Conservation (phyloP, 2,797 vertebrate species). For the Fratercula arctica region DNA sequence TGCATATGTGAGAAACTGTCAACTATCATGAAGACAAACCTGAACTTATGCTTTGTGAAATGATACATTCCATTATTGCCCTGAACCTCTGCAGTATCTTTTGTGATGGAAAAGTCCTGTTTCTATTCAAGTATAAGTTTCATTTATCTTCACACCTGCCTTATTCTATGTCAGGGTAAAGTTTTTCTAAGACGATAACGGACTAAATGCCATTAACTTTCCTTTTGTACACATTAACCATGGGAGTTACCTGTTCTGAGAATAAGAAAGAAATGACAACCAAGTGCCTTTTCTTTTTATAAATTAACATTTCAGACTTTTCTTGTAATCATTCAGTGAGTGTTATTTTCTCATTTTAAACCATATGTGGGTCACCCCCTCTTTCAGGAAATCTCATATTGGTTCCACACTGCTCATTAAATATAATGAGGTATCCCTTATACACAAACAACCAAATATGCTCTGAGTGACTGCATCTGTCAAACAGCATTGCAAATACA, state of each 20-base stretch:
- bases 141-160: not conserved
- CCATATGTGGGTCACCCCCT: not conserved
- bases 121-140: not conserved
- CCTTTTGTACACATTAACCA: not conserved
- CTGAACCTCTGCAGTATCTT: not conserved
- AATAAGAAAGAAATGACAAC: not conserved
- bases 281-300: not conserved
- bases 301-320: not conserved
- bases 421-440: conserved; percentile 52
- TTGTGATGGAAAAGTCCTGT: not conserved
- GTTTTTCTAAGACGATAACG: not conserved
- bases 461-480: conserved; percentile 21
- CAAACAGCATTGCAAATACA: not conserved
- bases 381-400: not conserved
- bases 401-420: conserved; percentile 48
- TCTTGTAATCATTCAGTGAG: not conserved
- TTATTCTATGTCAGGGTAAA: not conserved
- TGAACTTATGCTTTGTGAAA: not conserved
- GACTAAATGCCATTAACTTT: not conserved
- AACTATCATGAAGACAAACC: not conserved
- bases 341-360: conserved; percentile 5
- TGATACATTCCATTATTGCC: not conserved
- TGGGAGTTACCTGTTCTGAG: not conserved
- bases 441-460: not conserved
- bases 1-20: not conserved